Conservation (phyloP, 1,140 invertebrate species). For the Macrobrachium nipponense region DNA sequence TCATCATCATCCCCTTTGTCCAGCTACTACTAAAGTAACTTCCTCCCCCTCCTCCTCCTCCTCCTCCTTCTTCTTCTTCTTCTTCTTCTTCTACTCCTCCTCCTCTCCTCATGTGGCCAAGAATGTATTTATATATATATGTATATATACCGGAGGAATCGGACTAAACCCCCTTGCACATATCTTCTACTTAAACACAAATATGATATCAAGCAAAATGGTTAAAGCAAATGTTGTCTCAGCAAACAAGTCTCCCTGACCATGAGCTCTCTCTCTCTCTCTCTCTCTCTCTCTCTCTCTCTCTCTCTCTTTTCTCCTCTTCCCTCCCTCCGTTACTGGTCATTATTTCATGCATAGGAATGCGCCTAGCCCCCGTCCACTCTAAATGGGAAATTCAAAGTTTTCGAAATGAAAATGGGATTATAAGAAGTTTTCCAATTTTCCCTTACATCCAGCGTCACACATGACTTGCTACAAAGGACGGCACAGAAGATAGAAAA, state of each 20-base stretch:
- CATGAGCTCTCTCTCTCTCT: constrained; percentile 37
- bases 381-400: constrained; percentile 61
- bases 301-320: constrained; percentile 15
- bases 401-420: constrained; percentile 61
- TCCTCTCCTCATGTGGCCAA: neutral
- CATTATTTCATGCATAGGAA: constrained; percentile 61
- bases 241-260: constrained; percentile 19
- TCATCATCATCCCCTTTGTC: neutral
- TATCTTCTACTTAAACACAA: constrained; percentile 37
- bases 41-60: neutral
- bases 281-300: constrained; percentile 32
- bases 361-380: constrained; percentile 56
- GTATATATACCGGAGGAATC: constrained; percentile 1
- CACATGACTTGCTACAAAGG: constrained; percentile 59
- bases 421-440: constrained; percentile 62
- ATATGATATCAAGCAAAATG: constrained; percentile 37
- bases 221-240: constrained; percentile 45
- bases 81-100: neutral
- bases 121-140: constrained; percentile 23
- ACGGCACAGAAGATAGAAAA: constrained; percentile 52
- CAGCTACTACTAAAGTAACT: neutral
- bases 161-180: neutral
- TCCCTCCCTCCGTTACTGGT: constrained; percentile 34
- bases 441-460: constrained; percentile 60
- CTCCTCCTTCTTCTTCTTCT: neutral